These are phyloP conservation scores for Oreonectes daqikongensis DNA, from an alignment of 2,797 vertebrate genomes.

Conservation along the genomic window DNA sequence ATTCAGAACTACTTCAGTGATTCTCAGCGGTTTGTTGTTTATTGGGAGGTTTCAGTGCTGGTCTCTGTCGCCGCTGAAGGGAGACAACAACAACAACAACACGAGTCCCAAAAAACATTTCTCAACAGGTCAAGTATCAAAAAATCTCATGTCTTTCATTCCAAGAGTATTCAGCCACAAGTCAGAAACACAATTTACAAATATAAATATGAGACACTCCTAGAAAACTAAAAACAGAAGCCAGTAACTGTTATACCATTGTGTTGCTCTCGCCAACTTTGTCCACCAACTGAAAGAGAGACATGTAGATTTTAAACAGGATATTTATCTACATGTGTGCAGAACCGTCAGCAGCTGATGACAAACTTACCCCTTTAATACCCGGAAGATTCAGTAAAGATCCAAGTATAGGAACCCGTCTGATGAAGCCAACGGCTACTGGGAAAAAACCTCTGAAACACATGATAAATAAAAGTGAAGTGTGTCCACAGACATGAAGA, in stretches of 20 bases:
- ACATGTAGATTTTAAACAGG: neutral
- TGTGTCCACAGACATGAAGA: neutral
- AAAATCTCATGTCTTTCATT: slow-evolving; percentile 62
- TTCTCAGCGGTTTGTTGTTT: slow-evolving; percentile 30
- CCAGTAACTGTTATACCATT: slow-evolving; percentile 89
- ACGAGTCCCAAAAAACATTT: slow-evolving; percentile 50
- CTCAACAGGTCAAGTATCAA: slow-evolving; percentile 54
- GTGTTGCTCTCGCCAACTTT: slow-evolving; percentile 95
- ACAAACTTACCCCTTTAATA: slow-evolving; percentile 89
- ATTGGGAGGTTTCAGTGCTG: neutral
- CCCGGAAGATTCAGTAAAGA: slow-evolving; percentile 95
- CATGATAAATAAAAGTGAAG: neutral
- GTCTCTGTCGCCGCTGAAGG: slow-evolving; percentile 37
- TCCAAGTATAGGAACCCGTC: slow-evolving; percentile 94
- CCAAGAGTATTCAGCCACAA: slow-evolving; percentile 59
- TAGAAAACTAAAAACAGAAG: slow-evolving; percentile 42
- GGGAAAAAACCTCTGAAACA: slow-evolving; percentile 92
- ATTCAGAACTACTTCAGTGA: slow-evolving; percentile 51
- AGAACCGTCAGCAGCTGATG: neutral
- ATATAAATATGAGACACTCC: slow-evolving; percentile 74
- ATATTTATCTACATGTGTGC: neutral
- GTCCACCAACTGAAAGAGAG: slow-evolving; percentile 88
- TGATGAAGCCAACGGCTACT: slow-evolving; percentile 93
- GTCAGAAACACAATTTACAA: slow-evolving; percentile 62
- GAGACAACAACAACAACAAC: slow-evolving; percentile 57